Conservation (phyloP, 1,140 invertebrate species). For the Coelopa frigida region DNA sequence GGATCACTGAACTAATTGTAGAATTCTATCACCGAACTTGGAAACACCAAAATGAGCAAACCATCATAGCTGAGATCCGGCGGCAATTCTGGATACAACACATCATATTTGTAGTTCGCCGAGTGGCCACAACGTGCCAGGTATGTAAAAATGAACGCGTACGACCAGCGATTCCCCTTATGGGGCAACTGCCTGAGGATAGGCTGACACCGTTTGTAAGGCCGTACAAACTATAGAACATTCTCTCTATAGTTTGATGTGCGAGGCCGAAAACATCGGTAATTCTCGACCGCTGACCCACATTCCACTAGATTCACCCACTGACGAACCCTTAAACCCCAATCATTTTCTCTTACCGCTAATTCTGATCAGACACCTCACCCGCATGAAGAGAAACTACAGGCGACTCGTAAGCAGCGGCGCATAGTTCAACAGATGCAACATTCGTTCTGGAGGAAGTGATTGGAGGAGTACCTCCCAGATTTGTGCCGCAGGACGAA, state of each 20-base stretch:
- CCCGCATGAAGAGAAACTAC: not conserved
- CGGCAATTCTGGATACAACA: slow-evolving; percentile 4
- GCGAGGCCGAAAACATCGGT: slow-evolving; percentile 22
- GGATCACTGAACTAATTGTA: too few relatives aligned
- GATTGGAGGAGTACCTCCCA: slow-evolving; percentile 14
- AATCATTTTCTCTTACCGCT: slow-evolving; percentile 13
- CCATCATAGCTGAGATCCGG: not conserved
- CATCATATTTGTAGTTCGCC: not conserved
- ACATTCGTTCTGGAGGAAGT: slow-evolving; percentile 13
- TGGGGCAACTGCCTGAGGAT: slow-evolving; percentile 16
- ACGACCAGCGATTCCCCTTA: slow-evolving; percentile 6
- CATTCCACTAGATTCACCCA: slow-evolving; percentile 22
- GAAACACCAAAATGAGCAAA: too few relatives aligned
- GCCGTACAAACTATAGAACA: slow-evolving; percentile 28
- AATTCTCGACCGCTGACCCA: slow-evolving; percentile 26
- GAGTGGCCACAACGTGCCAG: not conserved
- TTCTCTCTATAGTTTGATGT: slow-evolving; percentile 17
- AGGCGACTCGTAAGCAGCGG: slow-evolving; percentile 12
- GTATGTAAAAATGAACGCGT: not conserved
- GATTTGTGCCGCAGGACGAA: slow-evolving; percentile 10
- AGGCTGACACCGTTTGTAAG: slow-evolving; percentile 19
- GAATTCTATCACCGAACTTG: too few relatives aligned
- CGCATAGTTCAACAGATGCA: slow-evolving; percentile 7
- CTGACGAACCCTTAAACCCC: slow-evolving; percentile 16
- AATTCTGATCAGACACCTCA: slow-evolving; percentile 9